Conservation (phyloP, 2,797 vertebrate genomes). For the Clarias fuscus region DNA sequence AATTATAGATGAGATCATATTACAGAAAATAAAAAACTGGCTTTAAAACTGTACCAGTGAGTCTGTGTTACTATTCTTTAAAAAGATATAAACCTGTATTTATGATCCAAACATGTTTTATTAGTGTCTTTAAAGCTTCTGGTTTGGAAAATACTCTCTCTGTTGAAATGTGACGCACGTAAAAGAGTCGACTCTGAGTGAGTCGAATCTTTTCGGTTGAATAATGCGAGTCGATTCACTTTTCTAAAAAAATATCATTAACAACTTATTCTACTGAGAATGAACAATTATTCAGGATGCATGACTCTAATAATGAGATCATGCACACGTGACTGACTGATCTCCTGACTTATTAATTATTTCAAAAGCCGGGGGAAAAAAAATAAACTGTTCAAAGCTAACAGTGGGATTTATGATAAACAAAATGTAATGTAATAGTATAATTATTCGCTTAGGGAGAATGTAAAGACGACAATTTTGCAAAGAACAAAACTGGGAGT, state of each 20-base stretch:
- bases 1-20: neutral
- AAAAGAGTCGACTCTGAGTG: neutral
- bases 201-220: neutral
- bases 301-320: too few relatives aligned
- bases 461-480: neutral
- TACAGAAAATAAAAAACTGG: neutral
- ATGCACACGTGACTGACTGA: neutral
- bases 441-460: too few relatives aligned
- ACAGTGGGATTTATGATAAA: too few relatives aligned
- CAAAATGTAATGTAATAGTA: too few relatives aligned
- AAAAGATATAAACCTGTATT: neutral
- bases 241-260: neutral
- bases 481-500: neutral
- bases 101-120: neutral
- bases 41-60: neutral
- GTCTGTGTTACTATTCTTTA: neutral
- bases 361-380: neutral
- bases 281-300: too few relatives aligned
- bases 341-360: neutral
- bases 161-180: too few relatives aligned
- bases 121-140: too few relatives aligned
- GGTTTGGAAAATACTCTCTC: neutral
- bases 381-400: neutral
- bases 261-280: neutral
- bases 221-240: neutral